A percentile compares a stretch with the other conserved stretches of the same genome.
Conservation (phyloP, 2,888 invertebrate species). For the Uloborus plumipes region DNA sequence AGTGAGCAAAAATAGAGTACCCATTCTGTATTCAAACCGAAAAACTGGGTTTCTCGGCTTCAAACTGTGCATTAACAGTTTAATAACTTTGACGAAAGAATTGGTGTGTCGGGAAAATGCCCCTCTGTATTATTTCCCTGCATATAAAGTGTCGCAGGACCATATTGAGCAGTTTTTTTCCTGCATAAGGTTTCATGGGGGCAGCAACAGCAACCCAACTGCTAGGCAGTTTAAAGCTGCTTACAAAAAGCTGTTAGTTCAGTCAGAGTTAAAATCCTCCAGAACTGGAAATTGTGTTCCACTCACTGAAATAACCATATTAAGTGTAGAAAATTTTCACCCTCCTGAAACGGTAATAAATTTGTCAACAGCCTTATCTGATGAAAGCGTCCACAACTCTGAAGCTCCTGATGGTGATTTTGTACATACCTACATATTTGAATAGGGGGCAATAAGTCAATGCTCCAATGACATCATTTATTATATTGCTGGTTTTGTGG, state of each 20-base stretch:
- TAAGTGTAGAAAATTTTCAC: too few species aligned
- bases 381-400: neutral
- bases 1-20: neutral
- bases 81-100: neutral
- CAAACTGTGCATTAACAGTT: neutral
- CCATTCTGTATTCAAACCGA: neutral
- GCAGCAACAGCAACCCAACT: neutral
- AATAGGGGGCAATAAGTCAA: neutral
- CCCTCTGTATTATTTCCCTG: neutral
- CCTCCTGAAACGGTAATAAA: too few species aligned
- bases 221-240: neutral
- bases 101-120: neutral
- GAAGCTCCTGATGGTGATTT: neutral
- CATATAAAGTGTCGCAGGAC: slow-evolving; percentile 2
- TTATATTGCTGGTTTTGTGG: neutral
- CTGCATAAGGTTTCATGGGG: neutral
- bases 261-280: neutral
- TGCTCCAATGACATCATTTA: neutral
- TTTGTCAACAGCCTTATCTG: too few species aligned
- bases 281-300: neutral
- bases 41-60: neutral
- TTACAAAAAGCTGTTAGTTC: neutral
- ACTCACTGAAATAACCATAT: neutral
- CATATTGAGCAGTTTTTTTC: neutral
- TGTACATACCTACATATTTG: neutral